These are phyloP conservation scores for Leptinotarsa peninsularis DNA, from an alignment of 2,888 invertebrate species.

Conservation along the genomic window DNA sequence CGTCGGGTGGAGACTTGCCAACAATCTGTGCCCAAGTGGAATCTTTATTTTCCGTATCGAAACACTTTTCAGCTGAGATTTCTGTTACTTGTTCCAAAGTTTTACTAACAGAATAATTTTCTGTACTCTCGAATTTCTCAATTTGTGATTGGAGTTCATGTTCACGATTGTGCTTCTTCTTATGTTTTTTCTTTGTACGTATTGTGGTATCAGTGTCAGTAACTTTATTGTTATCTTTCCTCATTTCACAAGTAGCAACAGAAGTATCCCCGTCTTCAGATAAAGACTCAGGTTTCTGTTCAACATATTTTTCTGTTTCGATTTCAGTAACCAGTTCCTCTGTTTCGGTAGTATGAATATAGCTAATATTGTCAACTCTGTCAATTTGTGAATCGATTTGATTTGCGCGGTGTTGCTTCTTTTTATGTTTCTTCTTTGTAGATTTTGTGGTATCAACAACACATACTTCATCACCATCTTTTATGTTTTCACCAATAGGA, in stretches of 20 bases:
- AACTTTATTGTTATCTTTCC: not conserved
- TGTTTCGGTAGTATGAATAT: not conserved
- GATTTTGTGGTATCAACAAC: constrained; percentile 23
- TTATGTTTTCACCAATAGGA: constrained; percentile 8
- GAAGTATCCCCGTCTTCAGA: not conserved
- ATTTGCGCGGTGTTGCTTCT: constrained; percentile 10
- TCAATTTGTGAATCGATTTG: not conserved
- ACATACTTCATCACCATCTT: not conserved
- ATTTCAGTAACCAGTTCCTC: not conserved
- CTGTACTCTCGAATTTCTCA: not conserved
- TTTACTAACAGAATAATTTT: not conserved
- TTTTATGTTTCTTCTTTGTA: constrained; percentile 34
- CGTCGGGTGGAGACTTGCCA: not conserved
- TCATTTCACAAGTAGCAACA: not conserved
- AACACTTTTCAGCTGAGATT: not conserved
- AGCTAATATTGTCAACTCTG: not conserved
- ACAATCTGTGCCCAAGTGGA: constrained; percentile 10
- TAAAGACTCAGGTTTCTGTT: not conserved
- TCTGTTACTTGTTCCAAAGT: not conserved
- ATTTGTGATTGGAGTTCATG: not conserved
- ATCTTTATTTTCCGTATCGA: not conserved
- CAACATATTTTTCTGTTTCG: not conserved
- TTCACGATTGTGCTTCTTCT: not conserved
- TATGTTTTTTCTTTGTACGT: not conserved
- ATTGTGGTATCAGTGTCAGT: not conserved